Conservation (phyloP, 2,888 invertebrate genomes). For the Myopa tessellatipennis region DNA sequence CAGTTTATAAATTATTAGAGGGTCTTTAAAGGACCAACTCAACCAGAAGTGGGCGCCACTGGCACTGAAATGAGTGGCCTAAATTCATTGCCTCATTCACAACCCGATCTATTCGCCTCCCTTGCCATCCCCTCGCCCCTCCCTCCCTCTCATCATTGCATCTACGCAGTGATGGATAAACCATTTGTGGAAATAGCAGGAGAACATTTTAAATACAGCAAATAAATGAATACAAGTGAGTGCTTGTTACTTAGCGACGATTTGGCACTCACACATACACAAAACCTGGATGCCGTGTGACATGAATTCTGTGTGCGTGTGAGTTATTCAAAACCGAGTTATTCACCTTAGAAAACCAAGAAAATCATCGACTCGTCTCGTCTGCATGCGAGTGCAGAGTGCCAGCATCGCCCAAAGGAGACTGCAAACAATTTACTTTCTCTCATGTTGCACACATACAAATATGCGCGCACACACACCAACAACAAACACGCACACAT, state of each 20-base stretch:
- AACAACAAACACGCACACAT: not conserved
- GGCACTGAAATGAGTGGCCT: too few relatives aligned
- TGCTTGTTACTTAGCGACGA: not conserved
- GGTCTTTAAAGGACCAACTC: too few relatives aligned
- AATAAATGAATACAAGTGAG: not conserved
- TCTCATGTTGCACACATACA: constrained; percentile 2
- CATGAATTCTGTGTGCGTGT: not conserved
- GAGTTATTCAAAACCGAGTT: constrained; percentile 23
- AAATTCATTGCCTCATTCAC: too few relatives aligned
- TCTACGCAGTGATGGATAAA: not conserved
- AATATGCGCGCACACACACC: not conserved
- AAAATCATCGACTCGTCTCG: not conserved
- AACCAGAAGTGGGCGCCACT: too few relatives aligned
- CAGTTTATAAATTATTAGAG: too few relatives aligned
- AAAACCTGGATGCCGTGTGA: not conserved
- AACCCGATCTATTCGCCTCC: too few relatives aligned
- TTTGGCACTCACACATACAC: constrained; percentile 1
- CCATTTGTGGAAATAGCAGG: not conserved
- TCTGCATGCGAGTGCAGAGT: not conserved
- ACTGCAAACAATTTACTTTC: constrained; percentile 36
- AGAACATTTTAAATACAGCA: not conserved
- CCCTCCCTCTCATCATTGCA: too few relatives aligned
- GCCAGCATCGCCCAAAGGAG: not conserved
- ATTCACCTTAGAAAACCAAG: constrained; percentile 18
- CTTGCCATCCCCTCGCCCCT: too few relatives aligned